These are phyloP conservation scores for Ceratosolen solmsi DNA, from an alignment of 1,140 invertebrate genomes.

Conservation along the genomic window DNA sequence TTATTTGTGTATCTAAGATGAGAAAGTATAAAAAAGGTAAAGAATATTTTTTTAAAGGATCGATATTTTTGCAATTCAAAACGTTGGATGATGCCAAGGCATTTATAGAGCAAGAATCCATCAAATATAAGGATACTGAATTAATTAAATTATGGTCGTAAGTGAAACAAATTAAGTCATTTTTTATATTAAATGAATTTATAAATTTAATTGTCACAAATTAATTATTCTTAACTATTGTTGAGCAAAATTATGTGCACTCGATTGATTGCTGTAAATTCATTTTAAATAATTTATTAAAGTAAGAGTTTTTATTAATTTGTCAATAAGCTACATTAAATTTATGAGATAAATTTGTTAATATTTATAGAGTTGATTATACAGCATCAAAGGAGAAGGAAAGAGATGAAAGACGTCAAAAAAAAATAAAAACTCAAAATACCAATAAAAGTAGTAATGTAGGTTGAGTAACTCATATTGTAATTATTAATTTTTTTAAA, in stretches of 20 bases:
- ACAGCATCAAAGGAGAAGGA: constrained; percentile 82
- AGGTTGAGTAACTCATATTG: constrained; percentile 41
- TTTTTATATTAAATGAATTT: neutral
- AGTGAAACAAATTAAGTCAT: constrained; percentile 57
- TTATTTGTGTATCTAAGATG: constrained; percentile 72
- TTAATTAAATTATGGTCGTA: constrained; percentile 83
- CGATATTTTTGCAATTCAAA: constrained; percentile 89
- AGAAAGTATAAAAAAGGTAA: constrained; percentile 80
- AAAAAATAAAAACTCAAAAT: constrained; percentile 72
- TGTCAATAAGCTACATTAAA: too few relatives aligned
- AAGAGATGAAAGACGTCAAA: constrained; percentile 75
- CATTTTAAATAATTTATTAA: constrained; percentile 23
- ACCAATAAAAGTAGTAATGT: constrained; percentile 49
- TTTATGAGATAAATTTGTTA: constrained; percentile 42
- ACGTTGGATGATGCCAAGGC: constrained; percentile 81
- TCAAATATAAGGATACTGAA: constrained; percentile 83
- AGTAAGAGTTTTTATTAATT: neutral
- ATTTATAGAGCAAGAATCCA: constrained; percentile 77
- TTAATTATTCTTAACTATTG: neutral
- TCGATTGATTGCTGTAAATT: neutral
- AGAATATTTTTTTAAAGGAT: constrained; percentile 88
- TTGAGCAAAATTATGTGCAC: neutral
- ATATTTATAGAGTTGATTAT: constrained; percentile 77
- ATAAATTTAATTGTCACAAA: neutral
- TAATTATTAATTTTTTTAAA: too few relatives aligned